Evolutionary conservation across 92 coral and sea anemone species (phyloP).

Genomic region (Phenganax stokvisi): DNA sequence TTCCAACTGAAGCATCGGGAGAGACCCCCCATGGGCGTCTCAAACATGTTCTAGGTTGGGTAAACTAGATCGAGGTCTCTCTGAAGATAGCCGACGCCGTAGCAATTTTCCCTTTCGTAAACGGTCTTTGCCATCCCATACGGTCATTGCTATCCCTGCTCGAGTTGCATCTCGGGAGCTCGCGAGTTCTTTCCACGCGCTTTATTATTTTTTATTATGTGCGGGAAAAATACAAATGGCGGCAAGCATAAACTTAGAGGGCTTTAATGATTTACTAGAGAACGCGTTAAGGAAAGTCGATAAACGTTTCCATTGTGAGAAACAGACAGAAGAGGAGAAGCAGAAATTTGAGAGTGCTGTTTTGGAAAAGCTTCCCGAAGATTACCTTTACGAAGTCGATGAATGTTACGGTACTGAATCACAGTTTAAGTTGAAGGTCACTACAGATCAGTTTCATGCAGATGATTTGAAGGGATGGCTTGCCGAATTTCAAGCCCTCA

Average conservation of each 20-base stretch:
- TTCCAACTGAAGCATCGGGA: too few species aligned
- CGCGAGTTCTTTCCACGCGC: too few species aligned
- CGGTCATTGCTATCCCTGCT: too few species aligned
- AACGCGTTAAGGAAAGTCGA: conserved; percentile 24
- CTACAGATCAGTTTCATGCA: not conserved
- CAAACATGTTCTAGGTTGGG: too few species aligned
- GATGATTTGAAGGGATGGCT: not conserved
- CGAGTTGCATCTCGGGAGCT: too few species aligned
- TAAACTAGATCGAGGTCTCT: too few species aligned
- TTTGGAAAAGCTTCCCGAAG: conserved; percentile 28
- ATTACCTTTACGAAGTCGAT: conserved; percentile 7
- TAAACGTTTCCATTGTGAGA: not conserved
- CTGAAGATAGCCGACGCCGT: too few species aligned
- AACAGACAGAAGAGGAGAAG: conserved; percentile 16
- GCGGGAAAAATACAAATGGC: conserved; percentile 14
- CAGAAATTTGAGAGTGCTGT: conserved; percentile 1
- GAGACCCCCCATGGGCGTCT: too few species aligned
- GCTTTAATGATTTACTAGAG: conserved; percentile 15
- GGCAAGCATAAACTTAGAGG: not conserved
- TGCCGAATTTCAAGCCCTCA: conserved; percentile 41
- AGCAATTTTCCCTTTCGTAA: too few species aligned
- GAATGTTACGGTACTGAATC: conserved; percentile 8
- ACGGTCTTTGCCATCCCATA: too few species aligned
- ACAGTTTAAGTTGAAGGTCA: conserved; percentile 11
- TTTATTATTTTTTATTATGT: not conserved